phyloP scores from a whole-genome alignment of 2,888 invertebrate genomes.

The Slavum lentiscoides region DNA sequence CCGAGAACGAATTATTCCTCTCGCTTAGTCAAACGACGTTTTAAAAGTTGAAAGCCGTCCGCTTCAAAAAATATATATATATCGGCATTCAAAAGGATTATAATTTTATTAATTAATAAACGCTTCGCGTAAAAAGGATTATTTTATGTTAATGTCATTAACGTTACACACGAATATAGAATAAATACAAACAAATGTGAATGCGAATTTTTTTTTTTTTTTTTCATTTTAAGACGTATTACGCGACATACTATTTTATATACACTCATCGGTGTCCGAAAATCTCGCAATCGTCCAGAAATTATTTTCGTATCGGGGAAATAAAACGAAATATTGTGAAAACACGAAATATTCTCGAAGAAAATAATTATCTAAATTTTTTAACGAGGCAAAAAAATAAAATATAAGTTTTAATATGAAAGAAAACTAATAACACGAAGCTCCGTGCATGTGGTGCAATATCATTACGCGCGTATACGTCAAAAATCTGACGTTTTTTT shows the following conservation, averaged over 20 bases:
- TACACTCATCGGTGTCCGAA: not conserved
- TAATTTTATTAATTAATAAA: constrained; percentile 9
- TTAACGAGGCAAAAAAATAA: too few species aligned
- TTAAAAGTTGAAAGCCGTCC: not conserved
- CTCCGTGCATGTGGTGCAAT: not conserved
- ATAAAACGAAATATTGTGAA: not conserved
- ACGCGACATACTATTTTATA: too few species aligned
- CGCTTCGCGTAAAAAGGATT: not conserved
- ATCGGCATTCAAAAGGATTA: not conserved
- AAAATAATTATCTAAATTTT: too few species aligned
- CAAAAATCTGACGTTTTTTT: not conserved
- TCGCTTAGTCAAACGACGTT: not conserved
- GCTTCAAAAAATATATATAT: not conserved
- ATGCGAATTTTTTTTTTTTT: not conserved
- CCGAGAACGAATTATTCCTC: not conserved
- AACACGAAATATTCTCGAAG: too few species aligned
- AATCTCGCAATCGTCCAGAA: not conserved
- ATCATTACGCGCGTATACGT: not conserved
- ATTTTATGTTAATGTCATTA: not conserved
- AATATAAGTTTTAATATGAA: too few species aligned
- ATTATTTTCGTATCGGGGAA: too few species aligned
- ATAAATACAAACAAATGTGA: not conserved
- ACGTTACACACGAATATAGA: not conserved
- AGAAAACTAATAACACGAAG: not conserved
- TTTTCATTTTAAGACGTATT: not conserved